Conservation (phyloP, 2,113 vertebrate genomes). For the Bostrychus sinensis region DNA sequence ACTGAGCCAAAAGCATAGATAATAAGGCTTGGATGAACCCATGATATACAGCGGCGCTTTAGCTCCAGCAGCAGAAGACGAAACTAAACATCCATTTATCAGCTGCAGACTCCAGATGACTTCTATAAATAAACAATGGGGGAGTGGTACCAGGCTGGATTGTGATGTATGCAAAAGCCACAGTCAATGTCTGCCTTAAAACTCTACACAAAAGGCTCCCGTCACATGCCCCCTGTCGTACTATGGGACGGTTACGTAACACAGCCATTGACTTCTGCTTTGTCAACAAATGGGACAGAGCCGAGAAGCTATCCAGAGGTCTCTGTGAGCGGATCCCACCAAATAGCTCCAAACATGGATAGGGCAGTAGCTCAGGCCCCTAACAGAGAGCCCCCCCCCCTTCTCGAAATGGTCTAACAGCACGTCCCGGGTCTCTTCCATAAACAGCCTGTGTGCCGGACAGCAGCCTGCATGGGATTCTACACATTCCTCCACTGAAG, state of each 20-base stretch:
- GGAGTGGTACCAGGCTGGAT: constrained; percentile 28
- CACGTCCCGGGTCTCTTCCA: constrained; percentile 60
- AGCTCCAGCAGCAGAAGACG: constrained; percentile 1
- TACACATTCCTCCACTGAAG: constrained; percentile 62
- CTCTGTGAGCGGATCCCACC: constrained; percentile 53
- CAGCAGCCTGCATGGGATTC: constrained; percentile 62
- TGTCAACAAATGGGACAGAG: constrained; percentile 75
- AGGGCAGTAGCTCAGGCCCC: constrained; percentile 65
- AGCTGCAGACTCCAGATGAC: constrained; percentile 11
- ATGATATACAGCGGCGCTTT: constrained; percentile 1
- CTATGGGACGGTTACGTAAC: constrained; percentile 64
- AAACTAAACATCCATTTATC: constrained; percentile 2
- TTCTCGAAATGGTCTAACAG: background rate
- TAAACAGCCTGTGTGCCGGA: constrained; percentile 78
- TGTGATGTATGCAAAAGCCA: constrained; percentile 18
- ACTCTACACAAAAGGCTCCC: constrained; percentile 63
- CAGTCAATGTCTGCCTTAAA: constrained; percentile 40
- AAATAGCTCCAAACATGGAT: constrained; percentile 83
- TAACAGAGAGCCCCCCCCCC: constrained; percentile 67
- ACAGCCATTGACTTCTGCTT: constrained; percentile 76
- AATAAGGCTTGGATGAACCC: background rate
- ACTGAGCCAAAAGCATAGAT: background rate
- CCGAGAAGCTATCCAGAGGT: constrained; percentile 64
- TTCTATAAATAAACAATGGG: constrained; percentile 29
- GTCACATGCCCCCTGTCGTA: constrained; percentile 48